A percentile compares a stretch with the other conserved stretches of the same genome.
These are phyloP conservation scores for Sylvilagus floridanus DNA, from an alignment of 2,797 vertebrate species.

Conservation along the genomic window DNA sequence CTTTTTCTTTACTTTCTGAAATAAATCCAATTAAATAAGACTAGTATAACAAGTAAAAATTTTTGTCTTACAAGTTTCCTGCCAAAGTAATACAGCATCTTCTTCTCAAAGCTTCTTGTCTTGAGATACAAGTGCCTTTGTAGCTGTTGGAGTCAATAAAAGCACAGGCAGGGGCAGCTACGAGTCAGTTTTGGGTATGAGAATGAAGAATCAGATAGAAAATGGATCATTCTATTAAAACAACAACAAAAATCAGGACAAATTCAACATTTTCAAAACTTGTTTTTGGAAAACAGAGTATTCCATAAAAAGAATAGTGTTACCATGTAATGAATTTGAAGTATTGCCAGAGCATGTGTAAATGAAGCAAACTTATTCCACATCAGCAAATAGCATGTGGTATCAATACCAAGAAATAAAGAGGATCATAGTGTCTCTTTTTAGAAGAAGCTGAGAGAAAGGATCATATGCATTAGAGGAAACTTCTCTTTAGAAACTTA, in stretches of 20 bases:
- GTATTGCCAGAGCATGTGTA: background rate
- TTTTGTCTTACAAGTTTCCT: background rate
- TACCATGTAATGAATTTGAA: background rate
- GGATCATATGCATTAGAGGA: background rate
- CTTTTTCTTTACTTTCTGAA: background rate
- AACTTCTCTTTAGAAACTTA: background rate
- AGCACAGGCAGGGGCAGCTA: background rate
- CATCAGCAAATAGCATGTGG: background rate
- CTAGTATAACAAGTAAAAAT: background rate
- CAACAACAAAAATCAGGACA: background rate
- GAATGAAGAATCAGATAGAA: background rate
- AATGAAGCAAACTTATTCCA: background rate
- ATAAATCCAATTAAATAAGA: background rate
- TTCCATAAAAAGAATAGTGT: background rate
- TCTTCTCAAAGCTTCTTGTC: slow-evolving; percentile 7
- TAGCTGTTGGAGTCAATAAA: background rate
- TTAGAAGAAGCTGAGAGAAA: background rate
- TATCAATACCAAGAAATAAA: background rate
- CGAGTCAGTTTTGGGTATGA: background rate
- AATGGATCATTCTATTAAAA: background rate
- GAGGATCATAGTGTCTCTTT: background rate
- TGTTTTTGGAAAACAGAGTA: background rate
- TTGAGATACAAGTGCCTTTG: slow-evolving; percentile 8
- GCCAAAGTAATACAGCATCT: background rate
- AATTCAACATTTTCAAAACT: background rate